phyloP scores from a whole-genome alignment of 2,888 invertebrate species.

The Drosophila rubida region DNA sequence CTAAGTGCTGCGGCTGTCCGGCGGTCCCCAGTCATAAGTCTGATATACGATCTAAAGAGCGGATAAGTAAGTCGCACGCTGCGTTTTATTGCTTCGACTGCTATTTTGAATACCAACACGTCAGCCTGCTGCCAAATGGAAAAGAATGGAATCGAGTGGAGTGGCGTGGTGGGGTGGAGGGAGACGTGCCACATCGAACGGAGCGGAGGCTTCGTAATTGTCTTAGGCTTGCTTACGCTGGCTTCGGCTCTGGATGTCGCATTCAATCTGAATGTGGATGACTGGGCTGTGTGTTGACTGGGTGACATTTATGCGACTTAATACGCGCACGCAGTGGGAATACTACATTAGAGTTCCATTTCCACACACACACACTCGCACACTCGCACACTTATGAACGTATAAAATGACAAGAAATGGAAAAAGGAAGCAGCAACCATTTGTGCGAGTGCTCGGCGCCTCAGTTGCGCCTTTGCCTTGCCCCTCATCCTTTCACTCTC shows the following conservation, averaged over 20 bases:
- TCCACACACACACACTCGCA: constrained; percentile 44
- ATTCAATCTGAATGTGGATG: constrained; percentile 35
- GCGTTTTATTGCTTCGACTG: constrained; percentile 81
- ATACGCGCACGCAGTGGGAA: constrained; percentile 74
- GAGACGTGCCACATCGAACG: constrained; percentile 14
- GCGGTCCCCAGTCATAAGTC: constrained; percentile 59
- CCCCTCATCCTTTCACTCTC: constrained; percentile 27
- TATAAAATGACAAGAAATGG: constrained; percentile 48
- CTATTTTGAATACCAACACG: constrained; percentile 82
- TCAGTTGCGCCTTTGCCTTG: constrained; percentile 7
- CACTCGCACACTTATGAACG: constrained; percentile 8
- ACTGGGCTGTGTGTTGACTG: constrained; percentile 30
- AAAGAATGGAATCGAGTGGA: background rate
- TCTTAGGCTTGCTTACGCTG: constrained; percentile 53
- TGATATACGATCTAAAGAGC: constrained; percentile 71
- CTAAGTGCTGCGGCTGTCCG: constrained; percentile 31
- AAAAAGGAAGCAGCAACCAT: constrained; percentile 54
- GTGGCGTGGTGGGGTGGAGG: constrained; percentile 8
- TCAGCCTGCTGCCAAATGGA: constrained; percentile 44
- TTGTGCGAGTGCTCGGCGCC: constrained; percentile 61
- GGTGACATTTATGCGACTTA: constrained; percentile 80
- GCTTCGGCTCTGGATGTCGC: constrained; percentile 13
- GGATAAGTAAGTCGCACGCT: constrained; percentile 69
- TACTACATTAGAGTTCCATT: constrained; percentile 77
- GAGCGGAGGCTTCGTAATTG: constrained; percentile 59